A percentile compares a stretch with the other conserved stretches of the same genome.
Conservation (phyloP, 2,797 vertebrate genomes). For the Australoheros facetus region DNA sequence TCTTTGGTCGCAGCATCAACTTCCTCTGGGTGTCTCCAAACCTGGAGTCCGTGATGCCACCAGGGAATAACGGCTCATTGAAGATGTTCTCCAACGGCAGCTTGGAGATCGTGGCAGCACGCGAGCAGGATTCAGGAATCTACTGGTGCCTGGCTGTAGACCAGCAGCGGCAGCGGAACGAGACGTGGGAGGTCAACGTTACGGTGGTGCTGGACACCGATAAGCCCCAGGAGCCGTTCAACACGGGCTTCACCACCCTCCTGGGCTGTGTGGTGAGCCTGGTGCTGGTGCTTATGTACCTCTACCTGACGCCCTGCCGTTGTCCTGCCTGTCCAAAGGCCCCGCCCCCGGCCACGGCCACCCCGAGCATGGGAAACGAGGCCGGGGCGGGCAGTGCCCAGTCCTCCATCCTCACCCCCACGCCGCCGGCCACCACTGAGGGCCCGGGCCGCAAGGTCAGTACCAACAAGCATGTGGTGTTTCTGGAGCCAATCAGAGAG, state of each 20-base stretch:
- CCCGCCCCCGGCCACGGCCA: slow-evolving; percentile 5
- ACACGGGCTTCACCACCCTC: slow-evolving; percentile 92
- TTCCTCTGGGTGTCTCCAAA: slow-evolving; percentile 89
- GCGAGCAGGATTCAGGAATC: slow-evolving; percentile 81
- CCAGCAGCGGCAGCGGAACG: slow-evolving; percentile 81
- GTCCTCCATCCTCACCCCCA: slow-evolving; percentile 89
- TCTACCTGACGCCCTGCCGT: slow-evolving; percentile 90
- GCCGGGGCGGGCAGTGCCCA: slow-evolving; percentile 80
- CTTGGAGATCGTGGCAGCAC: slow-evolving; percentile 80
- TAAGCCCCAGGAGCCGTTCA: slow-evolving; percentile 81
- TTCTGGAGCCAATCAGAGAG: slow-evolving; percentile 92
- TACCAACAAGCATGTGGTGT: slow-evolving; percentile 93
- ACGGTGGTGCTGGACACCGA: slow-evolving; percentile 73
- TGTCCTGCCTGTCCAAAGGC: slow-evolving; percentile 78
- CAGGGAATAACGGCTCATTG: slow-evolving; percentile 84
- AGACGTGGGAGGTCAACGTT: slow-evolving; percentile 87
- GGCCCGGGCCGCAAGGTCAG: slow-evolving; percentile 88
- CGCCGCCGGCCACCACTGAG: slow-evolving; percentile 84
- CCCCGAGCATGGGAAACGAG: slow-evolving; percentile 79
- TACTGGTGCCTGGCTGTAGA: slow-evolving; percentile 88
- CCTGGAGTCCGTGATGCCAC: slow-evolving; percentile 83
- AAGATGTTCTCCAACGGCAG: slow-evolving; percentile 86
- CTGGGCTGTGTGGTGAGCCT: slow-evolving; percentile 92
- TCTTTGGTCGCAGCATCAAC: slow-evolving; percentile 46
- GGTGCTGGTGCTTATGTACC: slow-evolving; percentile 89